phyloP scores from a whole-genome alignment of 2,888 invertebrate species.

The Psylliodes chrysocephalus region DNA sequence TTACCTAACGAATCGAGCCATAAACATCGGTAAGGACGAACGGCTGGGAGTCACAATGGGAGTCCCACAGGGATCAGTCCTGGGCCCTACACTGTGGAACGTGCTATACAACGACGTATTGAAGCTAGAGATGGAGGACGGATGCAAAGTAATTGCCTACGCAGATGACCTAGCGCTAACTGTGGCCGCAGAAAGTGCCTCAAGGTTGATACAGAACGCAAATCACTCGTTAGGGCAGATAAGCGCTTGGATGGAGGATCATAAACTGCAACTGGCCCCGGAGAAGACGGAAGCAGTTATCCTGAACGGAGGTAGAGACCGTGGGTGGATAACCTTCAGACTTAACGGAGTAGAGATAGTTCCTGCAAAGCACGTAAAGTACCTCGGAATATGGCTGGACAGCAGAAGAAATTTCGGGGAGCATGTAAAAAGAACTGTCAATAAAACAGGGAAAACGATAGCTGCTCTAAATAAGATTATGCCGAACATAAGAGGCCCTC shows the following conservation, averaged over 20 bases:
- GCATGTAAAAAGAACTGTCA: neutral
- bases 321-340: neutral
- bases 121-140: neutral
- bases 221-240: neutral
- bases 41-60: constrained; percentile 14
- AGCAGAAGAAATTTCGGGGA: neutral
- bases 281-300: neutral
- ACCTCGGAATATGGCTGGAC: neutral
- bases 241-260: neutral
- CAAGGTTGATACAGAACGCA: neutral
- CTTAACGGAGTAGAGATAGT: neutral
- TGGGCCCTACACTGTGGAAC: constrained; percentile 9
- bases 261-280: neutral
- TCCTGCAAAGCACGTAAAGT: neutral
- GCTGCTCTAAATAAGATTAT: neutral
- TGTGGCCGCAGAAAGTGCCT: neutral
- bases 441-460: neutral
- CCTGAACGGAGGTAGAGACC: neutral
- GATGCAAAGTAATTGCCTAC: neutral
- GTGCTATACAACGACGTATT: neutral
- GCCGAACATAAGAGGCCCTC: constrained; percentile 13
- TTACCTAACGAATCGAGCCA: neutral
- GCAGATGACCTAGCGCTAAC: constrained; percentile 8
- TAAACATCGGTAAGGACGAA: neutral
- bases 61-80: constrained; percentile 10